phyloP scores from a whole-genome alignment of 2,113 vertebrate genomes.

The Takifugu bimaculatus region DNA sequence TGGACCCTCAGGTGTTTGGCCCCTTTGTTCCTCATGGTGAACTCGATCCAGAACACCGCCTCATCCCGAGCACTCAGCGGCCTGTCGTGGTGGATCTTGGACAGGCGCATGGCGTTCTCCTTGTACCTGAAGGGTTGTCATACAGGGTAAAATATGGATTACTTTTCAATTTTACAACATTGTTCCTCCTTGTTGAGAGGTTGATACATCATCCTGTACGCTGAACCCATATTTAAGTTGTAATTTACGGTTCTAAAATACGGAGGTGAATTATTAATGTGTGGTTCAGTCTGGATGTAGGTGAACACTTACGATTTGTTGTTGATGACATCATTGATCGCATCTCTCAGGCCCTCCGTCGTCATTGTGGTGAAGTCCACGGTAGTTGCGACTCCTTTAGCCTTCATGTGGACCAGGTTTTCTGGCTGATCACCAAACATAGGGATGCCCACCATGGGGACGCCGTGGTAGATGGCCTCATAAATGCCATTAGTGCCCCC shows the following conservation, averaged over 20 bases:
- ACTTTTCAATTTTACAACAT: too few species aligned
- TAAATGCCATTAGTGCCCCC: slow-evolving; percentile 92
- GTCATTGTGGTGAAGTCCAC: slow-evolving; percentile 75
- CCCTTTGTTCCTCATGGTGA: slow-evolving; percentile 88
- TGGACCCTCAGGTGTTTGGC: slow-evolving; percentile 82
- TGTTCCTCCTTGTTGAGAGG: too few species aligned
- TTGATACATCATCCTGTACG: too few species aligned
- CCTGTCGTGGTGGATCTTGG: slow-evolving; percentile 84
- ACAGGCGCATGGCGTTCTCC: slow-evolving; percentile 78
- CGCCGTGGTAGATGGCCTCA: slow-evolving; percentile 90
- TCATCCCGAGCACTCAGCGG: slow-evolving; percentile 79
- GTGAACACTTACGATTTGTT: slow-evolving; percentile 77
- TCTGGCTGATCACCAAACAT: slow-evolving; percentile 85
- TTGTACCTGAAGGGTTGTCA: slow-evolving; percentile 74
- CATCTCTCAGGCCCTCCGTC: slow-evolving; percentile 71
- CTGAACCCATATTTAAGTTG: too few species aligned
- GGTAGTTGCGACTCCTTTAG: slow-evolving; percentile 79
- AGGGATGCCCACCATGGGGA: slow-evolving; percentile 88
- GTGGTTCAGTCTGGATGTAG: not conserved
- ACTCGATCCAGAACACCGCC: slow-evolving; percentile 90
- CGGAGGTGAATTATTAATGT: too few species aligned
- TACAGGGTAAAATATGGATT: not conserved
- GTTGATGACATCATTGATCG: slow-evolving; percentile 77
- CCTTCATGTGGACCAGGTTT: slow-evolving; percentile 81
- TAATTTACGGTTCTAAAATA: too few species aligned